Evolutionary conservation across 2,888 invertebrate species (phyloP).

Genomic region (Dasysyrphus albostriatus): DNA sequence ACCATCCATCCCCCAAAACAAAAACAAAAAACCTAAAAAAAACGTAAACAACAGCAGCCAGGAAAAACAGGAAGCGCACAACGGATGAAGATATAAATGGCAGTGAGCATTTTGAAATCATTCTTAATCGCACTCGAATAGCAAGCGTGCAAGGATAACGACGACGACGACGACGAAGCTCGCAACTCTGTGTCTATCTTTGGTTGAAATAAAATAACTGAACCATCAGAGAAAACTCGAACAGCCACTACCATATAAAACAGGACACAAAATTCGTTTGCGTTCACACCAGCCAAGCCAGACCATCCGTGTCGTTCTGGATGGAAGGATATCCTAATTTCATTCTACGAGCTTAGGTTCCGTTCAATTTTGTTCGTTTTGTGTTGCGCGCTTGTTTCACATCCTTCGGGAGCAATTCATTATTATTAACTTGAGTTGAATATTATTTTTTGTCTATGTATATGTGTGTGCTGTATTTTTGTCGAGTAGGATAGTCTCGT

Average conservation of each 20-base stretch:
- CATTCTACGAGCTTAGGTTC: conserved; percentile 66
- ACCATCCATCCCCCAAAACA: conserved; percentile 18
- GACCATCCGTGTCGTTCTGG: conserved; percentile 71
- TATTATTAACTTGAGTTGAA: conserved; percentile 65
- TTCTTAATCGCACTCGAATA: conserved; percentile 76
- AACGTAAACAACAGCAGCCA: conserved; percentile 73
- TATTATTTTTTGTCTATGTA: conserved; percentile 35
- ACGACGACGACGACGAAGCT: conserved; percentile 44
- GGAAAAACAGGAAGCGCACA: conserved; percentile 73
- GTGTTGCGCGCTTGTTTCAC: conserved; percentile 49
- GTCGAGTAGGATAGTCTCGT: conserved; percentile 37
- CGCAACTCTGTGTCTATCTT: conserved; percentile 25
- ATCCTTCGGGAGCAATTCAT: conserved; percentile 70
- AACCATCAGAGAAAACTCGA: conserved; percentile 26
- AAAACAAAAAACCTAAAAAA: conserved; percentile 38
- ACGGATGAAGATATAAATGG: conserved; percentile 75
- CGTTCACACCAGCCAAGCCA: conserved; percentile 50
- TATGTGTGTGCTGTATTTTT: neutral
- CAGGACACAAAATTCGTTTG: conserved; percentile 38
- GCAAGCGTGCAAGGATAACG: conserved; percentile 72
- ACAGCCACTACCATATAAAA: conserved; percentile 20
- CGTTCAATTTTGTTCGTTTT: conserved; percentile 65
- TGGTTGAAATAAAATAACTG: conserved; percentile 9
- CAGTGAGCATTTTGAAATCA: conserved; percentile 70
- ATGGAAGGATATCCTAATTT: conserved; percentile 75